phyloP scores from a whole-genome alignment of 2,113 vertebrate genomes.

The Probosciger aterrimus region DNA sequence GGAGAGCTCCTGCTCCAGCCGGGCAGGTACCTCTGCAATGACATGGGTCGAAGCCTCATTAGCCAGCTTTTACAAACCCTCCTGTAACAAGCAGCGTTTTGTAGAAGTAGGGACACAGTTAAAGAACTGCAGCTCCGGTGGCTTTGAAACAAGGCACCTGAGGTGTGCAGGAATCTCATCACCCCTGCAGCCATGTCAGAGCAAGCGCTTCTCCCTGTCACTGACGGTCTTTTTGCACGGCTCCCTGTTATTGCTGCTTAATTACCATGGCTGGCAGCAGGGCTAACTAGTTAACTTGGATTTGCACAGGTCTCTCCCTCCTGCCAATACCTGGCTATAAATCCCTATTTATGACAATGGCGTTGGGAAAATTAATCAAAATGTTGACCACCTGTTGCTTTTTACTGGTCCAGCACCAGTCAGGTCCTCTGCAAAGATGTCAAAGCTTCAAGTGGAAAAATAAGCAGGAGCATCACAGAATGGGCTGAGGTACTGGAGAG shows the following conservation, averaged over 20 bases:
- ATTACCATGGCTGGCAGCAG: neutral
- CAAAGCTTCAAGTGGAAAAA: neutral
- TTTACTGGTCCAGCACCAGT: neutral
- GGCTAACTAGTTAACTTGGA: neutral
- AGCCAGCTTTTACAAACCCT: rapidly evolving
- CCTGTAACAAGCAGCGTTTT: neutral
- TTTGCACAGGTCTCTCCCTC: neutral
- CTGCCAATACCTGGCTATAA: neutral
- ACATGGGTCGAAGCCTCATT: neutral
- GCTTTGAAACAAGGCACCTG: neutral
- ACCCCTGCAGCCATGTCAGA: rapidly evolving
- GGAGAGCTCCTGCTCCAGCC: neutral
- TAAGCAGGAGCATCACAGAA: no score
- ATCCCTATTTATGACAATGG: neutral
- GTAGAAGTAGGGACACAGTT: neutral
- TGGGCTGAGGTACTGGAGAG: neutral
- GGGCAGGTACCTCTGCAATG: neutral
- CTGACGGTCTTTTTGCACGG: rapidly evolving
- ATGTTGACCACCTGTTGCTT: neutral
- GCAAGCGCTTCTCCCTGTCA: neutral
- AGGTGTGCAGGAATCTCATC: neutral
- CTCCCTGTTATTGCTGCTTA: neutral
- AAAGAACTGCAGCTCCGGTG: neutral
- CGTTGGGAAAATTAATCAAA: neutral
- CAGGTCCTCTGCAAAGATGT: neutral